Evolutionary conservation across 2,113 vertebrate species (phyloP), one percentile per base, ranked within the genome.

Genomic region (Noctilio leporinus): DNA sequence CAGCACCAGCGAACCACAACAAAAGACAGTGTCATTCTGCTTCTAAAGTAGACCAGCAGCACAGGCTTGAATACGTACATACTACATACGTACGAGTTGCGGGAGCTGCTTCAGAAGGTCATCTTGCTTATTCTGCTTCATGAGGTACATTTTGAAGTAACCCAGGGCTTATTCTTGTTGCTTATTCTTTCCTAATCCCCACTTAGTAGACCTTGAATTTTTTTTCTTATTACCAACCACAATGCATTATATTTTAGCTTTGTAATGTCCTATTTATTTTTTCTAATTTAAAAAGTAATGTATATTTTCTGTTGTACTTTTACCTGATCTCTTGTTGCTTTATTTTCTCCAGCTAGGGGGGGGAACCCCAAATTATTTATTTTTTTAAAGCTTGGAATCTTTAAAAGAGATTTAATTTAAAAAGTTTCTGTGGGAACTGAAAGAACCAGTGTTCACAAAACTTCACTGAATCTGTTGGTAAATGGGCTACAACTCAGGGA

Each of bases 181-280:
- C 59, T 83, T 93, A 85, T 73, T 86, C 33, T 81, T 93, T 91
- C 16, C 24, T 94, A 75, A 89, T 94, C 12, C 4, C 38, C 19
- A 76, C 24, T 96, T 95, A 84, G 69, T 78, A 87, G 86, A 72
- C 22, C 40, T 70, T 93, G 87, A 96, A 86, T n/a, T 5, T 17
- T 38, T 86, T 91, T 83, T 33, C n/a, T 87, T 10, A 51, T 87
- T 76, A 70, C 45, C 17, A 64, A 30, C 26, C 33, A 84, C 40
- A 94, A 91, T 85, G 73, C 14, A 20, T 93, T 85, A n/a, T 75
- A 45, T 70, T 95, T 93, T 94, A 76, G 51, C 94, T 95, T 86
- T 82, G 4, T 76, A 53, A 62, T 75, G 35, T 91, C 69, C 69
- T 69, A 64, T 69, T 86, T 51, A 65, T 81, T 87, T 89, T 51